Percentiles rank a stretch among this genome's conserved stretches.
phyloP scores from a whole-genome alignment of 2,797 vertebrate species.

The Acanthurus leucopareius region DNA sequence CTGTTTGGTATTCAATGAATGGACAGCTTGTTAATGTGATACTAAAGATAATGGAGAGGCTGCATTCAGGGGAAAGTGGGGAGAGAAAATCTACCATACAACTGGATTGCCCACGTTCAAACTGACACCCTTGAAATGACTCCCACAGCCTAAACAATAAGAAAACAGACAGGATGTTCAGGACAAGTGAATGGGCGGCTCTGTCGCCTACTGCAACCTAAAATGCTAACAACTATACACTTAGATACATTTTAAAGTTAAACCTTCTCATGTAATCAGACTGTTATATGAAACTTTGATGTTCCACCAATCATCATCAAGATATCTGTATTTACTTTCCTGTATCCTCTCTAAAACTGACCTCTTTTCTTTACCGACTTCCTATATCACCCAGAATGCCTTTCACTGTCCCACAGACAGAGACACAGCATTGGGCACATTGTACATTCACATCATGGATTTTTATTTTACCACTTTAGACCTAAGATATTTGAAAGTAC shows the following conservation, averaged over 20 bases:
- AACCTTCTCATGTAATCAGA: not conserved
- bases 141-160: conserved; percentile 62
- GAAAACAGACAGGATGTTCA: conserved; percentile 48
- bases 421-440: no score
- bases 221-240: conserved; percentile 20
- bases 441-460: no score
- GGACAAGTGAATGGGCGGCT: conserved; percentile 46
- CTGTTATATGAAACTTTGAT: not conserved
- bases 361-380: no score
- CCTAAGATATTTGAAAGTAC: no score
- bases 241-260: conserved; percentile 21
- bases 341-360: no score
- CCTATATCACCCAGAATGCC: no score
- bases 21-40: conserved; percentile 80
- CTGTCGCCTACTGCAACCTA: conserved; percentile 18
- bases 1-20: conserved; percentile 82
- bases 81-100: conserved; percentile 72
- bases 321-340: no score
- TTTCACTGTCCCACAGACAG: no score
- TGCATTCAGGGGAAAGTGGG: conserved; percentile 65
- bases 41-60: conserved; percentile 74
- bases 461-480: no score
- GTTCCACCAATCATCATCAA: no score
- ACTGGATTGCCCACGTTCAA: conserved; percentile 68
- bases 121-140: conserved; percentile 79